These are phyloP conservation scores for Diplazon laetatorius DNA, from an alignment of 2,888 invertebrate genomes.

Conservation along the genomic window DNA sequence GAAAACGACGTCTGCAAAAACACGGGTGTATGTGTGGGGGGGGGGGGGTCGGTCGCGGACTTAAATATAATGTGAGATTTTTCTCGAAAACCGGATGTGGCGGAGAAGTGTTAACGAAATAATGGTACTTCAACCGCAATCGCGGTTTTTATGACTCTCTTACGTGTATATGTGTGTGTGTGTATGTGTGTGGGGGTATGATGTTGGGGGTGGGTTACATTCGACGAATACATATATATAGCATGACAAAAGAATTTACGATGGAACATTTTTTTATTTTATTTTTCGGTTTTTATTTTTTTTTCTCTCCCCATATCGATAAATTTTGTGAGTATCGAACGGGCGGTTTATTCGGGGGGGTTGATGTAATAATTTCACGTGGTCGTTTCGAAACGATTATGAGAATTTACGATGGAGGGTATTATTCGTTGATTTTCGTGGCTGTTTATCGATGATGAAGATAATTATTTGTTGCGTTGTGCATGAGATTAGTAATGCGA, in stretches of 20 bases:
- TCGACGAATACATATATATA: no score
- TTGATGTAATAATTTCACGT: neutral
- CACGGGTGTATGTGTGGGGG: no score
- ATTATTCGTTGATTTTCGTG: neutral
- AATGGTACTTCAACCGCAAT: conserved; percentile 6
- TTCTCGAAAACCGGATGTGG: neutral
- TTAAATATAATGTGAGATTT: neutral
- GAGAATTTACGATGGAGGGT: neutral
- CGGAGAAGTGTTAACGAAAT: conserved; percentile 26
- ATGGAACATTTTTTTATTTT: no score
- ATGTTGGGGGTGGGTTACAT: no score
- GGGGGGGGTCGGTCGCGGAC: conserved; percentile 20
- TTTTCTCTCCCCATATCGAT: no score
- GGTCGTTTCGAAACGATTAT: neutral
- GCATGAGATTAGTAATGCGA: neutral
- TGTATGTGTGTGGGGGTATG: no score
- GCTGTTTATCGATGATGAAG: neutral
- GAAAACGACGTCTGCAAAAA: neutral
- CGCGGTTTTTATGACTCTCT: conserved; percentile 6
- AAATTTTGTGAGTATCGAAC: neutral
- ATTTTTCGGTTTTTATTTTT: no score
- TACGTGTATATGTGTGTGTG: no score
- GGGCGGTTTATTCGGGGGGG: neutral
- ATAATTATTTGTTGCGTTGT: neutral
- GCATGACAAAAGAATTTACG: no score